These are phyloP conservation scores for Picus viridis DNA, from an alignment of 2,797 vertebrate genomes.

Conservation along the genomic window DNA sequence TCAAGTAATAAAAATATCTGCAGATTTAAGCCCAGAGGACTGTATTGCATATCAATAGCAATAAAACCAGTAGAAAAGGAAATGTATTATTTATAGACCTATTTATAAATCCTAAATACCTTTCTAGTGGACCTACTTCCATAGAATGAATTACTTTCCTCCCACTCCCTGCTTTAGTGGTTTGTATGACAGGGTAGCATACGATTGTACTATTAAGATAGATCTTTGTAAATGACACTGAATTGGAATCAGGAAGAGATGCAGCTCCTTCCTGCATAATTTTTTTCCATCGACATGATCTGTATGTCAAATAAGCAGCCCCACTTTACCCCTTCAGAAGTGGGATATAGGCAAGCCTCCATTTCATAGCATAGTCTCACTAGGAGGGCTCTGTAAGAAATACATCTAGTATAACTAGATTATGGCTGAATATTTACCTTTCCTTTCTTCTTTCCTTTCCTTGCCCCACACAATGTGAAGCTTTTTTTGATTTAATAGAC, in stretches of 20 bases:
- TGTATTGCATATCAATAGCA: slow-evolving; percentile 71
- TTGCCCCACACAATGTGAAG: not conserved
- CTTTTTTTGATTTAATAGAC: not conserved
- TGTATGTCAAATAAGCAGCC: not conserved
- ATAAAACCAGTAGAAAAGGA: slow-evolving; percentile 64
- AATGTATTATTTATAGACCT: slow-evolving; percentile 75
- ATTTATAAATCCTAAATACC: slow-evolving; percentile 70
- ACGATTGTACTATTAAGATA: not conserved
- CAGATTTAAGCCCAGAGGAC: slow-evolving; percentile 65
- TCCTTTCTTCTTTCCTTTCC: no score
- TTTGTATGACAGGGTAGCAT: slow-evolving; percentile 27
- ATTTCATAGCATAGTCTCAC: not conserved
- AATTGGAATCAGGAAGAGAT: not conserved
- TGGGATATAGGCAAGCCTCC: not conserved
- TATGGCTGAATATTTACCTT: not conserved
- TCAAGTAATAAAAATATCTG: slow-evolving; percentile 68
- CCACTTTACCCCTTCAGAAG: not conserved
- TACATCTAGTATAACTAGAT: not conserved
- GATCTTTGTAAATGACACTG: not conserved
- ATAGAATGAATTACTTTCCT: slow-evolving; percentile 29
- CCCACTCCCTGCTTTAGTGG: not conserved
- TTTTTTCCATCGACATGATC: not conserved
- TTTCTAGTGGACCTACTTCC: slow-evolving; percentile 28
- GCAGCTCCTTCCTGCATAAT: not conserved
- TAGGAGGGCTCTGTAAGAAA: not conserved